A percentile compares a stretch with the other conserved stretches of the same genome.
These are phyloP conservation scores for Artemisiospiza belli DNA, from an alignment of 2,113 vertebrate genomes.

Conservation along the genomic window DNA sequence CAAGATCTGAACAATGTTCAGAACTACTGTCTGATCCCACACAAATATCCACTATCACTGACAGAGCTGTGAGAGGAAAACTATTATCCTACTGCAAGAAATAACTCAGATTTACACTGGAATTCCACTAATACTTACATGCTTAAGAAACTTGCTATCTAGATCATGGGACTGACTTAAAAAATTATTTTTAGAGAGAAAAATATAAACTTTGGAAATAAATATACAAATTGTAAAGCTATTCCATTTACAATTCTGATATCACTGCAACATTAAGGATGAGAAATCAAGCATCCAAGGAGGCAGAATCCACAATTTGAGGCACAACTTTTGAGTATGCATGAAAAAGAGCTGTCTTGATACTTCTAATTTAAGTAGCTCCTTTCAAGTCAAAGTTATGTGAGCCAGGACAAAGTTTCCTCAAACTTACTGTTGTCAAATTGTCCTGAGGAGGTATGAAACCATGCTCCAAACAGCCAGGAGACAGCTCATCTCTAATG, in stretches of 20 bases:
- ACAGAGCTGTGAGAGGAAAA: neutral
- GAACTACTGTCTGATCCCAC: neutral
- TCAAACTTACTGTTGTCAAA: neutral
- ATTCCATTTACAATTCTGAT: neutral
- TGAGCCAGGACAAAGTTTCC: neutral
- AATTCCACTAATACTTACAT: neutral
- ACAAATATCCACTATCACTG: neutral
- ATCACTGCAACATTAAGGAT: neutral
- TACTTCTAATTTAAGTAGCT: neutral
- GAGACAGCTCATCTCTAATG: neutral
- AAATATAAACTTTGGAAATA: neutral
- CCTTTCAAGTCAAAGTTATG: neutral
- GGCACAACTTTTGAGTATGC: neutral
- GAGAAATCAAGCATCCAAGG: constrained; percentile 66
- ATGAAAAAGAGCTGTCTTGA: neutral
- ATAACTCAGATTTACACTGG: neutral
- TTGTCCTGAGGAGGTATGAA: neutral
- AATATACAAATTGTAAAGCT: neutral
- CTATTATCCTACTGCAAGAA: neutral
- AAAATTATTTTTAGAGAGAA: neutral
- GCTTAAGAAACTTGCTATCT: constrained; percentile 23
- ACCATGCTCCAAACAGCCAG: neutral
- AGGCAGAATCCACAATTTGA: neutral
- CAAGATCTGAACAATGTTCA: neutral
- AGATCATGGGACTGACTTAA: neutral